phyloP scores from a whole-genome alignment of 2,113 vertebrate species.

The Baryphthengus martii region DNA sequence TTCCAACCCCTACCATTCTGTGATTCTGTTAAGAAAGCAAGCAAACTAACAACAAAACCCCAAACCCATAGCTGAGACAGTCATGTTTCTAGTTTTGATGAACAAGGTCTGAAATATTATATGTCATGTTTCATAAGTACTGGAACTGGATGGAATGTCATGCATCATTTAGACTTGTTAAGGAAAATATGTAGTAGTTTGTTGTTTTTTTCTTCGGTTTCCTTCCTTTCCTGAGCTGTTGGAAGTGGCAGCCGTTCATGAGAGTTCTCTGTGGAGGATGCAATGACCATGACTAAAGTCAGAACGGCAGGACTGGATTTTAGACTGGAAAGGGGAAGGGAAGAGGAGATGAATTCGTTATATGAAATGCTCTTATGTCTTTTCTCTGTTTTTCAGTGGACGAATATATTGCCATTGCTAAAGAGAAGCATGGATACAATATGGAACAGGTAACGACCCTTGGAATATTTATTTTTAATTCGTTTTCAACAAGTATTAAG shows the following conservation, averaged over 20 bases:
- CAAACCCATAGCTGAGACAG: background rate
- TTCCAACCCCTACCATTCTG: no score
- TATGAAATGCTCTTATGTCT: background rate
- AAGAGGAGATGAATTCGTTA: background rate
- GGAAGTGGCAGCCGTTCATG: background rate
- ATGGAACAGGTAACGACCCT: slow-evolving; percentile 89
- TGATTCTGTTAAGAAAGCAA: no score
- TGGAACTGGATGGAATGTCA: background rate
- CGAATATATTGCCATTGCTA: slow-evolving; percentile 92
- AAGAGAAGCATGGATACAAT: slow-evolving; percentile 97
- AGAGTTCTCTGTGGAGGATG: background rate
- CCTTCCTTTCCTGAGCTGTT: background rate
- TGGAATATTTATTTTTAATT: background rate
- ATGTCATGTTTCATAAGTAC: background rate
- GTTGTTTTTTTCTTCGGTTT: background rate
- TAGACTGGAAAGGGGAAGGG: background rate
- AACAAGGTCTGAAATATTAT: background rate
- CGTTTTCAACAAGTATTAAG: background rate
- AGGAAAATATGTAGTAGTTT: background rate
- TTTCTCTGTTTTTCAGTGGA: slow-evolving; percentile 84
- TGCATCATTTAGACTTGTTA: background rate
- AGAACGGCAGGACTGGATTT: background rate
- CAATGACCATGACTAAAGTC: background rate
- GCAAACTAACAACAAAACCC: no score
- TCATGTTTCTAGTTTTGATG: background rate